phyloP scores from a whole-genome alignment of 2,888 invertebrate genomes.

The Synanthedon tipuliformis region DNA sequence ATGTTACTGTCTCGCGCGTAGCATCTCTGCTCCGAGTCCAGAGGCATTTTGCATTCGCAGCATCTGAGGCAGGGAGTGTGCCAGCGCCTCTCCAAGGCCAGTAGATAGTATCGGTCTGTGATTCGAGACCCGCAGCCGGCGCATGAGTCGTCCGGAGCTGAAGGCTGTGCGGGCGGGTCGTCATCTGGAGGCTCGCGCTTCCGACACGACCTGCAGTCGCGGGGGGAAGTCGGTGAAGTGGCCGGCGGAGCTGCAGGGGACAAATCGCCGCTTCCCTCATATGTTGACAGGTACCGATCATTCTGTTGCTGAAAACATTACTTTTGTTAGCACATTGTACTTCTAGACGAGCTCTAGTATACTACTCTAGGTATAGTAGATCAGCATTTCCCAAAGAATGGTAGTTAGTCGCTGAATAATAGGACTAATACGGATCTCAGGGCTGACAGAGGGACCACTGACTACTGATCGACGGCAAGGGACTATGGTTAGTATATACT shows the following conservation, averaged over 20 bases:
- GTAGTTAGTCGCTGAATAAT: no score
- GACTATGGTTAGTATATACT: no score
- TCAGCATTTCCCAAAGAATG: no score
- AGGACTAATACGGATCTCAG: no score
- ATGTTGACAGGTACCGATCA: constrained; percentile 74
- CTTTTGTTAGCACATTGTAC: background rate
- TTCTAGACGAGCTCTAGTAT: no score
- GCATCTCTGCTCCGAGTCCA: constrained; percentile 92
- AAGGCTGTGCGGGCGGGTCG: constrained; percentile 43
- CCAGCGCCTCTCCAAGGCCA: constrained; percentile 93
- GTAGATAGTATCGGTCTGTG: constrained; percentile 89
- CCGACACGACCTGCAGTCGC: constrained; percentile 71
- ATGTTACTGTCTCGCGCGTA: constrained; percentile 93
- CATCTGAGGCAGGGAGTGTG: constrained; percentile 92
- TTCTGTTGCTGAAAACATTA: constrained; percentile 74
- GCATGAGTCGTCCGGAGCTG: constrained; percentile 73
- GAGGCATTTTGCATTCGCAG: constrained; percentile 87
- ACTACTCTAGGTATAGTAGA: no score
- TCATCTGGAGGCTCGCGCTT: constrained; percentile 69
- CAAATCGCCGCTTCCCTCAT: constrained; percentile 79
- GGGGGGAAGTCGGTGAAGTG: constrained; percentile 71
- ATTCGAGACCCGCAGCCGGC: constrained; percentile 91
- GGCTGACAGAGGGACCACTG: no score
- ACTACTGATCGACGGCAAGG: no score
- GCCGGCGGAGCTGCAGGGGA: constrained; percentile 80